Percentiles rank a stretch among this genome's conserved stretches.
Conservation (phyloP, 2,888 invertebrate species). For the Malachius bipustulatus region DNA sequence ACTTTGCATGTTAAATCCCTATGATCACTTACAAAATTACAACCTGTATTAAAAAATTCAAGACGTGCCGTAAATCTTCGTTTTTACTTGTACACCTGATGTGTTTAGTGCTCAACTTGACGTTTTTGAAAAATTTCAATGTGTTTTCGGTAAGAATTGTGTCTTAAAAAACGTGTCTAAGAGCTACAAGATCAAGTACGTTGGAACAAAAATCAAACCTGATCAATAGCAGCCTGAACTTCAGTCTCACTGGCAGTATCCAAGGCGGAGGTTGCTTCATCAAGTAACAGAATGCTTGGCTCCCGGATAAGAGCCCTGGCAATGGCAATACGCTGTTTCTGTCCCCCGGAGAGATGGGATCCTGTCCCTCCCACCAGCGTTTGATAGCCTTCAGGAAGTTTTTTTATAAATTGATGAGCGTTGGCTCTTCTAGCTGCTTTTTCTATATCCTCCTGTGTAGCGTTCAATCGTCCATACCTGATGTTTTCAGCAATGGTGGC, state of each 20-base stretch:
- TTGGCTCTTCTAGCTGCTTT: conserved; percentile 61
- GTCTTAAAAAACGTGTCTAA: too few species aligned
- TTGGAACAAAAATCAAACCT: too few species aligned
- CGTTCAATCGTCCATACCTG: conserved; percentile 53
- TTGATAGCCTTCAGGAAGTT: conserved; percentile 65
- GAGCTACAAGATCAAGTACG: too few species aligned
- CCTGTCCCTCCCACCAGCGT: conserved; percentile 79
- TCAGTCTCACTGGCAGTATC: conserved; percentile 77
- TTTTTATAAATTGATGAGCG: conserved; percentile 64
- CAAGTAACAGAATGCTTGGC: conserved; percentile 65
- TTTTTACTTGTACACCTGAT: too few species aligned
- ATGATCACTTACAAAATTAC: too few species aligned
- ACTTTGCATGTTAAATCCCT: too few species aligned
- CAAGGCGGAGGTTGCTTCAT: conserved; percentile 84
- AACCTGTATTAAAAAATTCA: too few species aligned
- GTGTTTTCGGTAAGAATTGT: too few species aligned
- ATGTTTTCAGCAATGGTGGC: conserved; percentile 80
- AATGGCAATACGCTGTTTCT: too few species aligned
- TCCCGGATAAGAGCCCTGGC: conserved; percentile 75
- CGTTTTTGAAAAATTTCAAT: too few species aligned
- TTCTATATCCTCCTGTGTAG: conserved; percentile 54
- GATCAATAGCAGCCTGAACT: conserved; percentile 70
- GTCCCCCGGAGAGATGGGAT: conserved; percentile 70
- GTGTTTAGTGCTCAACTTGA: too few species aligned
- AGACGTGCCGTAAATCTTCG: too few species aligned